Evolutionary conservation across 2,113 vertebrate species (phyloP).

Genomic region (Ageneiosus marmoratus): DNA sequence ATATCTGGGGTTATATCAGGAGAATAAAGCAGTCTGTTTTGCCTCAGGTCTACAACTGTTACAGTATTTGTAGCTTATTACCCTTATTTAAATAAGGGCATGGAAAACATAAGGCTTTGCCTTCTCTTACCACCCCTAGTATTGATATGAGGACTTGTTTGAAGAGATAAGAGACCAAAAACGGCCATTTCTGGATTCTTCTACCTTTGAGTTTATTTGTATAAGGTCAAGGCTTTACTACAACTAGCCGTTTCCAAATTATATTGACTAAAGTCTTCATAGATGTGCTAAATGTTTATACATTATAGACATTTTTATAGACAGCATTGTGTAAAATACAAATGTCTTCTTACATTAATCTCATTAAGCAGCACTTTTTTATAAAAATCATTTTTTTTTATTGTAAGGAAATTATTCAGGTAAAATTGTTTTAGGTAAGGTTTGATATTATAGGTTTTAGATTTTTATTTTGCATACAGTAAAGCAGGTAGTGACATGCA

Average conservation of each 20-base stretch:
- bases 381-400: too few relatives aligned
- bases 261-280: not conserved
- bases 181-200: constrained; percentile 24
- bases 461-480: not conserved
- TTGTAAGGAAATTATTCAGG: not conserved
- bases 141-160: not conserved
- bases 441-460: not conserved
- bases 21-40: constrained; percentile 37
- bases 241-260: not conserved
- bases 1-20: constrained; percentile 40
- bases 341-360: not conserved
- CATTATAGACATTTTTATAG: not conserved
- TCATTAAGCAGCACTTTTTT: not conserved
- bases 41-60: constrained; percentile 49
- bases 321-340: not conserved
- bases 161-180: constrained; percentile 18
- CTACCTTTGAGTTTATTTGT: constrained; percentile 21
- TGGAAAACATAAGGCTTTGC: constrained; percentile 22
- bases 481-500: not conserved
- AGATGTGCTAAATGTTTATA: not conserved
- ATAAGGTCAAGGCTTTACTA: constrained; percentile 10
- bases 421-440: not conserved
- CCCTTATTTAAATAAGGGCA: constrained; percentile 16
- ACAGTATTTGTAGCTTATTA: constrained; percentile 45
- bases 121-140: constrained; percentile 33